Percentiles rank a stretch among this genome's conserved stretches.
phyloP scores from a whole-genome alignment of 2,888 invertebrate genomes.

The Dasypogon diadema region DNA sequence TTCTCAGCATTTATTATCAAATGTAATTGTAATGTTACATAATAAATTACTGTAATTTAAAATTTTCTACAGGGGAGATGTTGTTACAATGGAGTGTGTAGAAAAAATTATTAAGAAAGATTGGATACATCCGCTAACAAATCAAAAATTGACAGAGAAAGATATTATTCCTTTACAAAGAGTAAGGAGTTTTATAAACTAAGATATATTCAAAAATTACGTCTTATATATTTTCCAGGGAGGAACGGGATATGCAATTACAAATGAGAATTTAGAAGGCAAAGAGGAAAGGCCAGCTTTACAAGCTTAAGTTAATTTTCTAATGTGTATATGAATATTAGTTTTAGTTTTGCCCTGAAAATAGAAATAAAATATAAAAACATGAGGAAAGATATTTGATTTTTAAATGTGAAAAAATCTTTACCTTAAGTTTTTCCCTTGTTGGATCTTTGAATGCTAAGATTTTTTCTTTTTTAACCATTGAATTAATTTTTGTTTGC shows the following conservation, averaged over 20 bases:
- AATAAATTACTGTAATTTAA: constrained; percentile 11
- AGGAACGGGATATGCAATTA: constrained; percentile 93
- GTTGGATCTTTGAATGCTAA: too few relatives aligned
- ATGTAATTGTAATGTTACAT: constrained; percentile 11
- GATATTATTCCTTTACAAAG: constrained; percentile 94
- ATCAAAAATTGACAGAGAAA: constrained; percentile 83
- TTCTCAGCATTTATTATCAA: too few relatives aligned
- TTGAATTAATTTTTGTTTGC: too few relatives aligned
- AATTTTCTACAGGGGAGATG: constrained; percentile 81
- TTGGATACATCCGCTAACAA: constrained; percentile 94
- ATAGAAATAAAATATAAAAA: too few relatives aligned
- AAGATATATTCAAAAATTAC: too few relatives aligned
- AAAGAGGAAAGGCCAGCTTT: constrained; percentile 86
- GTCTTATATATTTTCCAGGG: constrained; percentile 80
- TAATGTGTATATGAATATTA: too few relatives aligned
- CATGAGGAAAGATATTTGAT: too few relatives aligned
- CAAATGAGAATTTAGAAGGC: constrained; percentile 86
- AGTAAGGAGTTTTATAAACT: constrained; percentile 71
- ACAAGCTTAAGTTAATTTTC: constrained; percentile 80
- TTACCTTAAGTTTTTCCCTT: too few relatives aligned
- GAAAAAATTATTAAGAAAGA: constrained; percentile 97
- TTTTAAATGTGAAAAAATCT: too few relatives aligned
- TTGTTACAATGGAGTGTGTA: constrained; percentile 95
- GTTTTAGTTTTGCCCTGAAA: too few relatives aligned
- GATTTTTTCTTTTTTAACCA: too few relatives aligned